Conservation (phyloP, 2,797 vertebrate species). For the Molossus alvarezi region DNA sequence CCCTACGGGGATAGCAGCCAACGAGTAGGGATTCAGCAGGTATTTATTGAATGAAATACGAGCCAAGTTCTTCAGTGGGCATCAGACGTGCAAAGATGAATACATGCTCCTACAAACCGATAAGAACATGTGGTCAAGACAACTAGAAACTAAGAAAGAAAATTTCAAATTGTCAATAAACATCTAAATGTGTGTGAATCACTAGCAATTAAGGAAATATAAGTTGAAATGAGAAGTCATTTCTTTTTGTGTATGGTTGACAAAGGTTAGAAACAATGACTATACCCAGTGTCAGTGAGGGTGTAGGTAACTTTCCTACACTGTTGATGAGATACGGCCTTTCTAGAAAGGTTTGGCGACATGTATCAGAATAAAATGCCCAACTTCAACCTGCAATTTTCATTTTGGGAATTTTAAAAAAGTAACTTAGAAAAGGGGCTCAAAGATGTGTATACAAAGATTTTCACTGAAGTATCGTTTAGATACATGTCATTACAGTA, state of each 20-base stretch:
- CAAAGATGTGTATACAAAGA: not conserved
- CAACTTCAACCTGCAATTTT: not conserved
- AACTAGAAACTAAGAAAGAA: constrained; percentile 32
- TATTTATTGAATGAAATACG: not conserved
- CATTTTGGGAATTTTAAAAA: constrained; percentile 1
- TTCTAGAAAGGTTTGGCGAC: not conserved
- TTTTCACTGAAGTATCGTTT: not conserved
- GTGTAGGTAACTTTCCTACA: not conserved
- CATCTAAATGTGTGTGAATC: constrained; percentile 19
- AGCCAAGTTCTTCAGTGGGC: not conserved
- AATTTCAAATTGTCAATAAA: constrained; percentile 13
- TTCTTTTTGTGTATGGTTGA: not conserved
- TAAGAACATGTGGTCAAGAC: not conserved
- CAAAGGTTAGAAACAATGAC: constrained; percentile 31
- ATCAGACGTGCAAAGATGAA: not conserved
- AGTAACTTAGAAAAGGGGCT: not conserved
- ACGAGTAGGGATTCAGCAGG: not conserved
- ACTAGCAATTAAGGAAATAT: constrained; percentile 18
- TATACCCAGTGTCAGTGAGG: not conserved
- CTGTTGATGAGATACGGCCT: not conserved
- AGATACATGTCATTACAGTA: not conserved
- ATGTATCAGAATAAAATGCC: not conserved
- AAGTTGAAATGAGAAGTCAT: not conserved
- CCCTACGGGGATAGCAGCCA: not conserved
- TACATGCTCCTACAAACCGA: not conserved